Base-by-base conservation (phyloP, 2,888 invertebrate genomes). In the Siphonodentalium dalli region DNA sequence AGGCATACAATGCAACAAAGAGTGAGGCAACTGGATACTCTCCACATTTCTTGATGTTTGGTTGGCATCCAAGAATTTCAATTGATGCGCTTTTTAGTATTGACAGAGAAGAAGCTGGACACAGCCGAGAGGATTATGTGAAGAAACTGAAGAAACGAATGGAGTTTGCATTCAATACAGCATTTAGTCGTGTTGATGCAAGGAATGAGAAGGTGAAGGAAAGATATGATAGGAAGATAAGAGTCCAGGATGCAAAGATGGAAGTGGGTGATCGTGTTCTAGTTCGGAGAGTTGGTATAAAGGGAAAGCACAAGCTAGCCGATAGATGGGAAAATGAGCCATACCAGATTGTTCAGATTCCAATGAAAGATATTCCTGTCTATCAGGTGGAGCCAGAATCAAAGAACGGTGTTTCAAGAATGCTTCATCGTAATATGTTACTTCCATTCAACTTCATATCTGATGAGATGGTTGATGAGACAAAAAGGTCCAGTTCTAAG, bases 1-100 rank as follows among this genome's bases (percentile, higher is more conserved):
- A 39, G 8, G 39, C 40, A 9, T 40, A 40, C 9, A 9, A 39
- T 39, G 18, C 8, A 7, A 39, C n/a, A n/a, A n/a, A n/a, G n/a
- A n/a, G n/a, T n/a, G n/a, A n/a, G n/a, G n/a, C 13, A 23, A 39
- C 18, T 9, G 23, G 20, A 6, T 21, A 39, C 39, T 40, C 40
- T n/a, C 24, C 39, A 8, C 39, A 39, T 39, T 39, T 20, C n/a
- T 40, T 20, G n/a, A 23, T 40, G 23, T 40, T 40, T 40, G 40
- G 40, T 3, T 40, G 40, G 4, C 40, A 40, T 21, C 40, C 40
- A 5, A 13, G 23, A 13, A 8, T 40, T 2, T 3, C 40, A 24
- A 21, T 40, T 9, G 40, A 40, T 23, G 40, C 23, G 13, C 27
- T 40, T 40, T 40, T 40, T 2, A 27, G 40, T 2, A 3, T 6